Evolutionary conservation across 1,140 invertebrate genomes (phyloP), one percentile per base, ranked within the genome.

Genomic region (Cyclina sinensis): DNA sequence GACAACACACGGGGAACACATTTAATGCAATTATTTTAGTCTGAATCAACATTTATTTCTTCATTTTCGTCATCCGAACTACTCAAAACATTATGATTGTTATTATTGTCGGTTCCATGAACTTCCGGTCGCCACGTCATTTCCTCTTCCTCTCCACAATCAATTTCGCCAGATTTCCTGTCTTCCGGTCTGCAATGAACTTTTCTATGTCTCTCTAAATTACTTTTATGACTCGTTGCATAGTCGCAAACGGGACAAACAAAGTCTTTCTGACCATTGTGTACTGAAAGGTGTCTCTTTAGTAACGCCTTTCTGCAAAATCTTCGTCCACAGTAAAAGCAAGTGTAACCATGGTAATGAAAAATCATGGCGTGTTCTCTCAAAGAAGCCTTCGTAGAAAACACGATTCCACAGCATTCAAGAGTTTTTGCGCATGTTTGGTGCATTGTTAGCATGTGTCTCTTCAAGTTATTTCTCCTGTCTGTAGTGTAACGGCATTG

Each of bases 171-270:
- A 11, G 43, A 21, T 59, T 88, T 80, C 14, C 86, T 86, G n/a
- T 91, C 91, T 21, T 92, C 92, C 37, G 92, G 91, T 54, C 93
- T 89, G 18, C 90, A 88, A 80, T 94, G 94, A 73, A 95, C 94
- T 62, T 94, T 94, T 54, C 93, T 90, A 90, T 96, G 96, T 21
- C 96, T 92, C 82, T 96, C 95, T 70, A 96, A 90, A 87, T 96
- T 96, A 81, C 95, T 95, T 89, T 96, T 96, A 91, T 96, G 96
- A 86, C 95, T 96, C n/a, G 96, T 96, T 27, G 95, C 95, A 88
- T 96, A 96, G 80, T 94, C 94, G 88, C 96, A 96, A 2, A 94
- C 81, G 27, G 89, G 90, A 82, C 96, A 96, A 0, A 94, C 90
- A 90, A 95, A 96, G 62, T 96, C 95, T 87, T 95, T 96, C 87